Evolutionary conservation across 2,797 vertebrate genomes (phyloP), one percentile per base, ranked within the genome.

Genomic region (Xiphophorus birchmanni): DNA sequence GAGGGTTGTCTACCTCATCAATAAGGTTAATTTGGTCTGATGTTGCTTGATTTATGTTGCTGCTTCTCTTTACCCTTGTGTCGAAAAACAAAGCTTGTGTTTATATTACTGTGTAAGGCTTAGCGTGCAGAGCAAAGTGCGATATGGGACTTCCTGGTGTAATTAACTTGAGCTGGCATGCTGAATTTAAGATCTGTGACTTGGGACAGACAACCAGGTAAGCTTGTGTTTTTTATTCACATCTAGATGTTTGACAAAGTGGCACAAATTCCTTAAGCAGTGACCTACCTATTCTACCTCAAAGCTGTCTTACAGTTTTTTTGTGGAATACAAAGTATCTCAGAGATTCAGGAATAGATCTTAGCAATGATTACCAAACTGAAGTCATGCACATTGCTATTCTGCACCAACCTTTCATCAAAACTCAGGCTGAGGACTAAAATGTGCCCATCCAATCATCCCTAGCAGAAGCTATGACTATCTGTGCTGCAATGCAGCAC

Each of bases 71-170:
- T 87, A 87, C 69, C 54, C 83, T 83, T 7, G 67, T 79, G 88
- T 92, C 89, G 85, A 90, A 90, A 90, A 89, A 85, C 77, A 79
- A 88, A 87, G 82, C 90, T 89, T 92, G 91, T 92, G 90, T 93
- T 92, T 93, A 85, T 83, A 92, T 91, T 88, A 81, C 84, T 90
- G 85, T 90, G 86, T 80, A 77, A 82, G 69, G 82, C 79, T 77
- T 79, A 85, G 83, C 85, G 87, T 82, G 84, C 37, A 88, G 87
- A 79, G 87, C 47, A 40, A 74, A 71, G 77, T 76, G 86, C 91
- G 84, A 85, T 80, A 78, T 79, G 87, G 86, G 88, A 86, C 77
- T 85, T 81, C 83, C 79, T 84, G 88, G 81, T 90, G 91, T 92
- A 94, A 93, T 94, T 93, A 93, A 86, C 86, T 71, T 72, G 86